Percentiles rank a stretch among this genome's conserved stretches.
Evolutionary conservation across 2,888 invertebrate species (phyloP).

Genomic region (Meghimatium bilineatum): DNA sequence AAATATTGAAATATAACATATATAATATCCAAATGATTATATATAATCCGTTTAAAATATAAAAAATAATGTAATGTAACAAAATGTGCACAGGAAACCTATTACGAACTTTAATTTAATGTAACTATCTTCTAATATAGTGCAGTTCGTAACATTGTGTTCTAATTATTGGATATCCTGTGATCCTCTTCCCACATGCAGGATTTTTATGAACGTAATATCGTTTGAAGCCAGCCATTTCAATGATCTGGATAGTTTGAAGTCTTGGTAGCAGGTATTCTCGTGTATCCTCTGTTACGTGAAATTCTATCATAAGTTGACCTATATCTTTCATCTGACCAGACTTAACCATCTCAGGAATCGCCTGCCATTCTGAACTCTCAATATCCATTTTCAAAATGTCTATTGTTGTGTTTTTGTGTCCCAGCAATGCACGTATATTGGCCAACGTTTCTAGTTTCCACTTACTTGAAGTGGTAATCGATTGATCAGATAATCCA

Average conservation of each 20-base stretch:
- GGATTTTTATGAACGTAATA: conserved; percentile 43
- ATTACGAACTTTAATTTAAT: too few relatives aligned
- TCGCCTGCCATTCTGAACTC: conserved; percentile 42
- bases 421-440: conserved; percentile 5
- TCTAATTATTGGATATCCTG: background rate
- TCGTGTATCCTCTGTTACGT: background rate
- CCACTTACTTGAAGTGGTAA: background rate
- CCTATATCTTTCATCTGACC: conserved; percentile 32
- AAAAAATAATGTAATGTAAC: too few relatives aligned
- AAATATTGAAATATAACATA: too few relatives aligned
- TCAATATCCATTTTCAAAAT: conserved; percentile 49
- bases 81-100: too few relatives aligned
- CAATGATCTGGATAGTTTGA: conserved; percentile 13
- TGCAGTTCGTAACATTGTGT: conserved; percentile 25
- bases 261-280: background rate
- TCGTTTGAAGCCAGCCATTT: conserved; percentile 32
- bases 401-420: conserved; percentile 4
- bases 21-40: too few relatives aligned
- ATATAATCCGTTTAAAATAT: too few relatives aligned
- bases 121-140: conserved; percentile 19
- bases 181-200: background rate
- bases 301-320: conserved; percentile 48
- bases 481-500: conserved; percentile 3
- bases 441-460: background rate
- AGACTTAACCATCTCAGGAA: conserved; percentile 26